These are phyloP conservation scores for Macrotis lagotis DNA, from an alignment of 2,113 vertebrate species.

Conservation along the genomic window DNA sequence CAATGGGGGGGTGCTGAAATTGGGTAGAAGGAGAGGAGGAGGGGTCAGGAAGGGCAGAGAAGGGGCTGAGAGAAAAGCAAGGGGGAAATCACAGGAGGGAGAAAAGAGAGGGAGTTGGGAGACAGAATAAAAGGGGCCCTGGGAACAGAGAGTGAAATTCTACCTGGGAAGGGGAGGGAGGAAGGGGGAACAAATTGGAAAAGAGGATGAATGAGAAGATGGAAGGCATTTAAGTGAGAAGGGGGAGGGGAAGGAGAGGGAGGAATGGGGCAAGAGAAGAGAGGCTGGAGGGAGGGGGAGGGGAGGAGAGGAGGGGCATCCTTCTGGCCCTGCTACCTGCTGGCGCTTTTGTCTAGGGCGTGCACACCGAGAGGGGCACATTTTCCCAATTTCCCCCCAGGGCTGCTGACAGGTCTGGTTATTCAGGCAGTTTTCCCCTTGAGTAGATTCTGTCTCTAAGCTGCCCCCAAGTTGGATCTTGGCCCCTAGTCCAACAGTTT, in stretches of 20 bases:
- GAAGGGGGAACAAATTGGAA: conserved; percentile 72
- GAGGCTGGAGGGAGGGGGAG: background rate
- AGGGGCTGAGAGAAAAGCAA: too few relatives aligned
- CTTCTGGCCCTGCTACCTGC: background rate
- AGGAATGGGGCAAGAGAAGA: background rate
- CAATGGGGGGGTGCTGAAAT: conserved; percentile 29
- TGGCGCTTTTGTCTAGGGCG: background rate
- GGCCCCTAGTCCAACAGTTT: background rate
- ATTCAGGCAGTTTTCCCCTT: background rate
- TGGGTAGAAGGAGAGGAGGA: background rate
- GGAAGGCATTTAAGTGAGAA: background rate
- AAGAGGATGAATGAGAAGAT: conserved; percentile 70
- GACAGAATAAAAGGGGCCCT: conserved; percentile 93
- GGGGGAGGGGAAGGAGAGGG: background rate
- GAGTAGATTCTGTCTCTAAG: background rate
- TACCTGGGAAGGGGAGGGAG: conserved; percentile 91
- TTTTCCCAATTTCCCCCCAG: background rate
- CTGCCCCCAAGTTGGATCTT: background rate
- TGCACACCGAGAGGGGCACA: background rate
- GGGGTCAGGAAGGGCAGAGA: too few relatives aligned
- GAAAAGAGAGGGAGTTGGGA: conserved; percentile 74
- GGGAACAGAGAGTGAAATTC: conserved; percentile 91
- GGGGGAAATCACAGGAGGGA: background rate
- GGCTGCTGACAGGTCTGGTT: background rate
- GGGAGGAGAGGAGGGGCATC: background rate